A percentile compares a stretch with the other conserved stretches of the same genome.
Conservation (phyloP, 2,113 vertebrate species). For the Malaclemys terrapin region DNA sequence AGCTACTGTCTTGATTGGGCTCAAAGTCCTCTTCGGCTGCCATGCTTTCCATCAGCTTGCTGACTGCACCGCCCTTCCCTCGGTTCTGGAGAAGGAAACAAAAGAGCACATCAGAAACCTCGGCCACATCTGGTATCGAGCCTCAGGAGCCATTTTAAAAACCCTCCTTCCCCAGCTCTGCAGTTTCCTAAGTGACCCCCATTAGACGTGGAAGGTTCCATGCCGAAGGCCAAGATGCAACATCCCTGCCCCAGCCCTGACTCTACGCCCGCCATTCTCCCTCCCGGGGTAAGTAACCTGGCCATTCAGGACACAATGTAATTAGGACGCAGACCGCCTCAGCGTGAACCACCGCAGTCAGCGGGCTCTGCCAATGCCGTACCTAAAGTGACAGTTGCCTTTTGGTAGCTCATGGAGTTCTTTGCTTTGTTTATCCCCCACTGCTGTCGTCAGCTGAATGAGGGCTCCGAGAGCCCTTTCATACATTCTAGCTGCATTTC, state of each 20-base stretch:
- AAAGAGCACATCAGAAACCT: neutral
- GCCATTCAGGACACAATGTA: fast-evolving
- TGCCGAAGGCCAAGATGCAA: constrained; percentile 37
- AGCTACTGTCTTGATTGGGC: constrained; percentile 97
- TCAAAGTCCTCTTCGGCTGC: constrained; percentile 98
- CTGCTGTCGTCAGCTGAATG: neutral
- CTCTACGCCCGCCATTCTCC: neutral
- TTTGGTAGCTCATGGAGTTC: neutral
- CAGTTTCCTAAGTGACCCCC: neutral
- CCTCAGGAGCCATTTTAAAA: neutral
- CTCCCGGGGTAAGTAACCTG: neutral
- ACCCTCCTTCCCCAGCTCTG: neutral
- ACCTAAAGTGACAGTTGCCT: neutral
- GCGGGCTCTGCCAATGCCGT: neutral
- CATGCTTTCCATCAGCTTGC: constrained; percentile 99
- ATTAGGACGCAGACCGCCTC: neutral
- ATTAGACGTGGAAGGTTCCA: neutral
- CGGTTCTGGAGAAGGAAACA: constrained; percentile 79
- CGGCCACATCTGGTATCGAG: neutral
- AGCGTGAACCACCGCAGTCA: neutral
- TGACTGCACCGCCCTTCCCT: constrained; percentile 92
- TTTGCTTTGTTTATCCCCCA: neutral
- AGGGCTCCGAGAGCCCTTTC: neutral
- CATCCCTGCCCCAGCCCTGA: neutral
- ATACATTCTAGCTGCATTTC: neutral